Percentiles rank a stretch among this genome's conserved stretches.
Conservation (phyloP, 2,113 vertebrate genomes). For the Tor tambroides region DNA sequence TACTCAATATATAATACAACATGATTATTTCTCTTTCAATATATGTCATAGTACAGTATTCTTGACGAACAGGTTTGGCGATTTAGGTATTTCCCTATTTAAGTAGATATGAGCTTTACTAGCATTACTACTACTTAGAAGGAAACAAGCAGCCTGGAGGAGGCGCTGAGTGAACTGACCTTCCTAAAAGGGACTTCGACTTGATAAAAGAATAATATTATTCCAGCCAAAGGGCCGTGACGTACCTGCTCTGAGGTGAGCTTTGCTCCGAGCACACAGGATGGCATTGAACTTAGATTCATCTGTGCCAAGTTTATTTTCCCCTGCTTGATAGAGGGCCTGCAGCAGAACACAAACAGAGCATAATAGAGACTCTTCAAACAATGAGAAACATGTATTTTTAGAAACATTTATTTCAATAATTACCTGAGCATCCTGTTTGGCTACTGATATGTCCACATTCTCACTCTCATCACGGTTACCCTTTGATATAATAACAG, state of each 20-base stretch:
- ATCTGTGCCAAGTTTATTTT: slow-evolving; percentile 94
- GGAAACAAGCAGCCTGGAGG: background rate
- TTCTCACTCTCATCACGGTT: slow-evolving; percentile 88
- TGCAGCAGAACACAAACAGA: slow-evolving; percentile 57
- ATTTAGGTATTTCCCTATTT: background rate
- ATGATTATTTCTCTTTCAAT: background rate
- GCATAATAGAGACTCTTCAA: background rate
- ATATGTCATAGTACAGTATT: background rate
- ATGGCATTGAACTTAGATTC: slow-evolving; percentile 98
- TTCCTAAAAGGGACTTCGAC: background rate
- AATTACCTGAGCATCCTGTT: slow-evolving; percentile 93
- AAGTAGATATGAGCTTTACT: background rate
- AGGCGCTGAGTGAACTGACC: background rate
- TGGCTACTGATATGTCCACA: slow-evolving; percentile 88
- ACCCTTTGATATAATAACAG: slow-evolving; percentile 75
- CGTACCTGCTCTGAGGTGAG: slow-evolving; percentile 94
- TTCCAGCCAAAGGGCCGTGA: background rate
- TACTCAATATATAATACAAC: background rate
- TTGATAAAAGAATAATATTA: background rate
- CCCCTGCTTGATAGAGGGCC: slow-evolving; percentile 92
- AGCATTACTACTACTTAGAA: background rate
- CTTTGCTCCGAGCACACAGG: slow-evolving; percentile 88
- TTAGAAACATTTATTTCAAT: background rate
- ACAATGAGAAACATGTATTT: background rate
- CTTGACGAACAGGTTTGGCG: background rate